These are phyloP conservation scores for Timema podura DNA, from an alignment of 2,888 invertebrate species.

Conservation along the genomic window DNA sequence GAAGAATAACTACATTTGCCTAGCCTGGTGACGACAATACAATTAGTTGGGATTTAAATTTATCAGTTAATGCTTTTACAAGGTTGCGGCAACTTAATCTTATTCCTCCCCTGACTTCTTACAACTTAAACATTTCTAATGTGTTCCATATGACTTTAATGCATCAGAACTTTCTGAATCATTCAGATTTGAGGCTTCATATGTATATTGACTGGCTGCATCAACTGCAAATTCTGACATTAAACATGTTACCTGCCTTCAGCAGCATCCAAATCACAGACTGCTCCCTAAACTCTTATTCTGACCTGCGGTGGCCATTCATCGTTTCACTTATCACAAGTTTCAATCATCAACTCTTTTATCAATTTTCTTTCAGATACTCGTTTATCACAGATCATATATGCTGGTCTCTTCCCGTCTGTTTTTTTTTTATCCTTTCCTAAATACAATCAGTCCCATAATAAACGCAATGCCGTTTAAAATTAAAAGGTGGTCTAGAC, in stretches of 20 bases:
- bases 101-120: neutral
- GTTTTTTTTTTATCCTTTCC: neutral
- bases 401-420: neutral
- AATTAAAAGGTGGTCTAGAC: neutral
- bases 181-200: neutral
- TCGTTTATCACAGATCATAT: neutral
- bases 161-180: neutral
- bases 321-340: neutral
- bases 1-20: neutral
- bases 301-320: neutral
- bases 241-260: neutral
- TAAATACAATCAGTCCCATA: neutral
- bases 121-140: neutral
- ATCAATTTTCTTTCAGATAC: neutral
- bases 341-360: neutral
- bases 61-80: neutral
- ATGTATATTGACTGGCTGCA: neutral
- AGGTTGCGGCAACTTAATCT: neutral
- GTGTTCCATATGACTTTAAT: neutral
- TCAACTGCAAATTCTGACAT: neutral
- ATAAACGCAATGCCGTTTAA: neutral
- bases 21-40: neutral
- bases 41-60: neutral
- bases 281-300: conserved; percentile 6
- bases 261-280: neutral